Percentiles rank a stretch among this genome's conserved stretches.
Conservation (phyloP, 2,113 vertebrate species). For the Condylura cristata region DNA sequence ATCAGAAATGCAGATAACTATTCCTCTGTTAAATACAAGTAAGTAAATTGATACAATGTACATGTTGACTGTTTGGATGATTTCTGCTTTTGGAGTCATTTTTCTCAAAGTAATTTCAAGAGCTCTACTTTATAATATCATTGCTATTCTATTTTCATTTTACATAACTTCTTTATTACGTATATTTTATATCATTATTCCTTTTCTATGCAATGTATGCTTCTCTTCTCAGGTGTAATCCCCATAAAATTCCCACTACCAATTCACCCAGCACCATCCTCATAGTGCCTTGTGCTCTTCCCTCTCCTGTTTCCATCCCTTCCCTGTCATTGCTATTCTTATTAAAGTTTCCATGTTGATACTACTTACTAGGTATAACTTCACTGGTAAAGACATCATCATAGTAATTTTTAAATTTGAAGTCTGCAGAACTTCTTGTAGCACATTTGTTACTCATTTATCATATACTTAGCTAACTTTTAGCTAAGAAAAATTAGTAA, state of each 20-base stretch:
- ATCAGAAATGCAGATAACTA: background rate
- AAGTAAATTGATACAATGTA: background rate
- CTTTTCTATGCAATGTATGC: no score
- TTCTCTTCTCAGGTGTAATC: no score
- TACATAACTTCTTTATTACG: background rate
- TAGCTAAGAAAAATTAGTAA: background rate
- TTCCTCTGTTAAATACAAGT: background rate
- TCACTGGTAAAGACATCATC: background rate
- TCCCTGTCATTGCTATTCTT: background rate
- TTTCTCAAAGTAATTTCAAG: conserved; percentile 14
- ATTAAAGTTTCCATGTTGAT: conserved; percentile 23
- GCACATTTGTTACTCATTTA: background rate
- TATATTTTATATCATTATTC: background rate
- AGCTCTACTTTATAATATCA: background rate
- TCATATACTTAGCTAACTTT: conserved; percentile 15
- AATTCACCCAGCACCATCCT: no score
- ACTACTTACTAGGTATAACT: background rate
- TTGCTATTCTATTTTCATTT: conserved; percentile 31
- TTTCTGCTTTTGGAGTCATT: background rate
- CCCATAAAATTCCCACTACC: no score
- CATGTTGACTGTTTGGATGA: background rate
- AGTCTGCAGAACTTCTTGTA: background rate
- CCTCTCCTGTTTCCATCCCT: no score
- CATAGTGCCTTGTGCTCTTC: no score
- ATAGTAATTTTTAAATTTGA: conserved; percentile 6